These are phyloP conservation scores for Pterocles orientalis DNA, from an alignment of 2,113 vertebrate genomes.

Conservation along the genomic window DNA sequence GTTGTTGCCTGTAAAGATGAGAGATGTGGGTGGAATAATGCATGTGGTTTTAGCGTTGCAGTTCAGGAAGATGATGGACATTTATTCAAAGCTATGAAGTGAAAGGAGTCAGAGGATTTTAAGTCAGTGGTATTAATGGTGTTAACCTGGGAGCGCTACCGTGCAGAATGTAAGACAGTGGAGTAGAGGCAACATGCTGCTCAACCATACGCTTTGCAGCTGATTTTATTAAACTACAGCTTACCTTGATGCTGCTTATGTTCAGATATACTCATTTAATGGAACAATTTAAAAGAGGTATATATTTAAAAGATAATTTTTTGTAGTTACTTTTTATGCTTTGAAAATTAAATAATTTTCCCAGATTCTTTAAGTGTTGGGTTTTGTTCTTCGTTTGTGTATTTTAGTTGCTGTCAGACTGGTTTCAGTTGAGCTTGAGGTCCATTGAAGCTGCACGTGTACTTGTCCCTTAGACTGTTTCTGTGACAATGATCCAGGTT, in stretches of 20 bases:
- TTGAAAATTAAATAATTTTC: neutral
- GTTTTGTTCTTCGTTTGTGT: neutral
- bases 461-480: neutral
- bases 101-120: neutral
- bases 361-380: neutral
- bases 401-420: neutral
- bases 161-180: neutral
- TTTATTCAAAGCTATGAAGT: neutral
- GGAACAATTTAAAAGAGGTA: neutral
- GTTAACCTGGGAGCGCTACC: neutral
- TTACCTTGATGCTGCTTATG: neutral
- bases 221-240: neutral
- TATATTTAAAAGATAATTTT: neutral
- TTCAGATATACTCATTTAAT: neutral
- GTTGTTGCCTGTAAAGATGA: neutral
- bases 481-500: neutral
- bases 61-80: neutral
- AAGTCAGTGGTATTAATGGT: neutral
- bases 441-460: fast-evolving
- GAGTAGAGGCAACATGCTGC: neutral
- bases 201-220: neutral
- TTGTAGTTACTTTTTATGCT: neutral
- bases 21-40: neutral
- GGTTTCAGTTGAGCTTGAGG: neutral
- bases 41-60: neutral